Evolutionary conservation across 2,797 vertebrate genomes (phyloP).

Genomic region (Paguma larvata): DNA sequence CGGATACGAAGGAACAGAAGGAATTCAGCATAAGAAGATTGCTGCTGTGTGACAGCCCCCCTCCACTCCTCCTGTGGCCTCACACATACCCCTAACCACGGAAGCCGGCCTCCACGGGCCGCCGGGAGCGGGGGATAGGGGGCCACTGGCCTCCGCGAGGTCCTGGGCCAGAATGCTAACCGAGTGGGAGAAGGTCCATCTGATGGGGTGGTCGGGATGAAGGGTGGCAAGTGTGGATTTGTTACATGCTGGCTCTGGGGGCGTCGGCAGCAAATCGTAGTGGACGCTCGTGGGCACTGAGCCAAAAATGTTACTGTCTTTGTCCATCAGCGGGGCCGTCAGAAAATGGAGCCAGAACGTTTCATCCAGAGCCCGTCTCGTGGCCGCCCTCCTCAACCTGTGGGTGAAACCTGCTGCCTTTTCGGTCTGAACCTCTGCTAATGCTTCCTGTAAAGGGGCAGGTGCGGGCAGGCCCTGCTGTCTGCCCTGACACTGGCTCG

Average conservation of each 20-base stretch:
- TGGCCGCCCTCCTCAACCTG: conserved; percentile 52
- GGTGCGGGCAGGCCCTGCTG: conserved; percentile 77
- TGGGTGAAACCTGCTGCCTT: conserved; percentile 60
- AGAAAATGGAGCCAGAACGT: conserved; percentile 66
- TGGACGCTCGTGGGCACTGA: conserved; percentile 75
- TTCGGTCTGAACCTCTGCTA: conserved; percentile 79
- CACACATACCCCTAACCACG: conserved; percentile 39
- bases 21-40: background rate
- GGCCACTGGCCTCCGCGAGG: background rate
- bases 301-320: conserved; percentile 79
- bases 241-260: background rate
- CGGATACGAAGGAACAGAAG: conserved; percentile 16
- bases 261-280: background rate
- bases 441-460: conserved; percentile 72
- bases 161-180: conserved; percentile 81
- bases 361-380: conserved; percentile 68
- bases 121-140: fast-evolving
- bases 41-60: background rate
- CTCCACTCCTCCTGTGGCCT: fast-evolving
- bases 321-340: conserved; percentile 71
- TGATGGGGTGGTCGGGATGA: conserved; percentile 77
- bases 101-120: conserved; percentile 65
- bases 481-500: conserved; percentile 69
- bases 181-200: conserved; percentile 74
- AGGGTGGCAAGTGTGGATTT: conserved; percentile 72